Percentiles rank a stretch among this genome's conserved stretches.
These are phyloP conservation scores for Campylorhamphus procurvoides DNA, from an alignment of 2,113 vertebrate species.

Conservation along the genomic window DNA sequence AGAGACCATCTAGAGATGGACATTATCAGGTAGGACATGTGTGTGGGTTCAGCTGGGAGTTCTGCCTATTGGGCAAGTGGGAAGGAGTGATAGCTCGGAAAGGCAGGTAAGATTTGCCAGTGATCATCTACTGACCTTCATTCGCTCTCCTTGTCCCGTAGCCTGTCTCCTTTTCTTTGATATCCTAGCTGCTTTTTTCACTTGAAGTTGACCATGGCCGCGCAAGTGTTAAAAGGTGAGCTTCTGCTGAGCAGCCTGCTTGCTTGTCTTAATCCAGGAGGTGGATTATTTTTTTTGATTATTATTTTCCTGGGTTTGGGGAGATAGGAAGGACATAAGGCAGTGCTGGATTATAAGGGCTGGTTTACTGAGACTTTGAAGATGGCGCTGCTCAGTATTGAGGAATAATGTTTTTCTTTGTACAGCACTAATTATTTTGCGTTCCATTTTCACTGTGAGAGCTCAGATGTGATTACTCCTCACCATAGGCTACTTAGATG, in stretches of 20 bases:
- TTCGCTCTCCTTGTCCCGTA: background rate
- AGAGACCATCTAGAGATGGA: background rate
- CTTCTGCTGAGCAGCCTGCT: background rate
- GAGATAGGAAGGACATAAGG: background rate
- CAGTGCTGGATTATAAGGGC: background rate
- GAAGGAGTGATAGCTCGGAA: background rate
- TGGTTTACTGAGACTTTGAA: background rate
- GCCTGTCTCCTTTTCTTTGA: background rate
- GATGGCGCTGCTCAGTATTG: background rate
- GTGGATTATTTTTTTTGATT: background rate
- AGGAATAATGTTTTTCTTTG: background rate
- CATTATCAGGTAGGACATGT: background rate
- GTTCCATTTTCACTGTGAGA: background rate
- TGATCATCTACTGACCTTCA: background rate
- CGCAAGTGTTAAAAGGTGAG: fast-evolving
- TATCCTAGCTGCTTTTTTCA: background rate
- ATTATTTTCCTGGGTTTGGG: background rate
- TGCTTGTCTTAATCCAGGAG: background rate
- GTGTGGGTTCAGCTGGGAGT: background rate
- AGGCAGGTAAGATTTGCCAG: background rate
- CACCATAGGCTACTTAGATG: background rate
- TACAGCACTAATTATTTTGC: background rate
- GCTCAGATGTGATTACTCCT: background rate
- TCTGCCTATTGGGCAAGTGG: background rate
- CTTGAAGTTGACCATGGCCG: background rate